Base-by-base conservation (phyloP, 2,797 vertebrate species). In the Bufotes viridis region DNA sequence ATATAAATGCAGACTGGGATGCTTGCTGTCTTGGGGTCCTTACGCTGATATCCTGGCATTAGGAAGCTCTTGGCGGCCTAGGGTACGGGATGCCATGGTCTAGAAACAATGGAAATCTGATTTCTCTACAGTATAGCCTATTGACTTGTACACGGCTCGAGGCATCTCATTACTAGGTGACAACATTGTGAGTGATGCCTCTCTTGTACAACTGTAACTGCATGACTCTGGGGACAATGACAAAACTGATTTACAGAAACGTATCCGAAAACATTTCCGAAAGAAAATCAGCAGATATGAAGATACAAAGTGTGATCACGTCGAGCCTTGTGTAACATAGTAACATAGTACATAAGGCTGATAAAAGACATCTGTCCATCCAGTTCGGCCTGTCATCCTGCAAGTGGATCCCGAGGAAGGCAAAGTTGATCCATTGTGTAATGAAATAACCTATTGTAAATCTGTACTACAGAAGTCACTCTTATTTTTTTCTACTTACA, bases 141-240 rank as follows among this genome's bases (percentile, higher is more conserved):
- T 24, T 15, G 75, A 24, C 11, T 51, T 49, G 34, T 51, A 24
- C 42, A 80, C 20, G 78, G 55, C 51, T 20, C 20, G 24, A 20
- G 55, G 26, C 26, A 61, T 60, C 26, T 60, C 24, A 58, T 70
- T 83, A 82, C 53, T 14, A 55, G 75, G 49, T 83, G 53, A 70
- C 53, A 13, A 60, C 60, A 29, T 55, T 84, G 53, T 84, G 69
- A 84, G 15, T 74, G 20, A 42, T 60, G 82, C 42, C 69, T 74
- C 29, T 72, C 10, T 7, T 84, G 51, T 60, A 15, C 24, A 60
- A 51, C 42, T 70, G 49, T 17, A 22, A n/a, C 1, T 34, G 72
- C 10, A 58, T 18, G 82, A 24, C 69, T 74, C 82, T n/a, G 22
- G 82, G 70, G 82, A 75, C 34, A 81, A 81, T 67, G 80, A 81